Evolutionary conservation across 2,113 vertebrate genomes (phyloP).

Genomic region (Rhinichthys klamathensis): DNA sequence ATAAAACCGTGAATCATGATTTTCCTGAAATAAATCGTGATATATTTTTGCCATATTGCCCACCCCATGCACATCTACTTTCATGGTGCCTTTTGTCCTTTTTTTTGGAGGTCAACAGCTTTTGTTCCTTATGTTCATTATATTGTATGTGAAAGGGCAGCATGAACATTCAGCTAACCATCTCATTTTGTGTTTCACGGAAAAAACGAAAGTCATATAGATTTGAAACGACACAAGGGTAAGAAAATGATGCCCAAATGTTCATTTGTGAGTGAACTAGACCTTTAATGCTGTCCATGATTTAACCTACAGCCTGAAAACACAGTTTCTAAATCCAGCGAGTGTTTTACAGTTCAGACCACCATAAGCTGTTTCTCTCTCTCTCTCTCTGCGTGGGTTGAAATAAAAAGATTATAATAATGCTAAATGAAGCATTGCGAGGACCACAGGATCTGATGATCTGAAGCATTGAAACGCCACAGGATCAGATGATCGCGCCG

Average conservation of each 20-base stretch:
- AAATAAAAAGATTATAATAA: slow-evolving; percentile 37
- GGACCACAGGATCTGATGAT: not conserved
- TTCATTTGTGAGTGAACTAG: not conserved
- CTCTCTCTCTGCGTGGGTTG: slow-evolving; percentile 25
- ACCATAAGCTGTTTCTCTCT: not conserved
- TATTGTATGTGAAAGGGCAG: not conserved
- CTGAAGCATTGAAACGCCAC: not conserved
- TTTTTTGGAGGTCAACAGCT: not conserved
- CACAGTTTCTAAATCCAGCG: not conserved
- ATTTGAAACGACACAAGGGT: not conserved
- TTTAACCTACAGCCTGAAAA: slow-evolving; percentile 6
- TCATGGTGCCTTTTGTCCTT: not conserved
- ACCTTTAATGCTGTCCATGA: not conserved
- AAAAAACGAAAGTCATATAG: not conserved
- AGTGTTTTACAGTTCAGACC: slow-evolving; percentile 4
- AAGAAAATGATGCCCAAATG: not conserved
- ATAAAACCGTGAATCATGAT: no score
- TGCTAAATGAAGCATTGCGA: slow-evolving; percentile 10
- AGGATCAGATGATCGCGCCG: not conserved
- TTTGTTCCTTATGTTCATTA: not conserved
- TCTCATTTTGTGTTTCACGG: not conserved
- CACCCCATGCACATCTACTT: not conserved
- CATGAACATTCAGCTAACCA: not conserved
- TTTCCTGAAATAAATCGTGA: no score
- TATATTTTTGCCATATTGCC: no score